These are phyloP conservation scores for Creontiades dilutus DNA, from an alignment of 2,888 invertebrate genomes.

Conservation along the genomic window DNA sequence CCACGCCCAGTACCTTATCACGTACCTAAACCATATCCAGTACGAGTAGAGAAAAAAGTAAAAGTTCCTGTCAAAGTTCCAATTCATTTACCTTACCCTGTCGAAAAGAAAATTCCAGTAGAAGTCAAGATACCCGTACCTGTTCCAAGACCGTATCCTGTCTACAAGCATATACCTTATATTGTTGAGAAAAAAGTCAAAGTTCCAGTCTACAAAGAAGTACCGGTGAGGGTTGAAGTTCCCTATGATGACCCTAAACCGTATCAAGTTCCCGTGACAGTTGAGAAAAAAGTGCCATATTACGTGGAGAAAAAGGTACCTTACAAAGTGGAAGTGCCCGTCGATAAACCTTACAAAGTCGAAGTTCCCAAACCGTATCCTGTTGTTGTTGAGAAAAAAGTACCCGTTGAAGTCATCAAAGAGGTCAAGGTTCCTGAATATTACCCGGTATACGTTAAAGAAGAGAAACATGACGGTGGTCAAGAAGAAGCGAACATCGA, in stretches of 20 bases:
- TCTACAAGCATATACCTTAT: slow-evolving; percentile 76
- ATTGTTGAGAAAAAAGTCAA: slow-evolving; percentile 76
- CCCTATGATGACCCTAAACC: slow-evolving; percentile 76
- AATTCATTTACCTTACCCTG: slow-evolving; percentile 76
- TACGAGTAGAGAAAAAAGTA: slow-evolving; percentile 76
- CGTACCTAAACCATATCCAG: slow-evolving; percentile 76
- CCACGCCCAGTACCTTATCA: slow-evolving; percentile 76
- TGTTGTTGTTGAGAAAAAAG: slow-evolving; percentile 68
- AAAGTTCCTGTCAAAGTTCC: slow-evolving; percentile 76
- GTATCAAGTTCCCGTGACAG: slow-evolving; percentile 75
- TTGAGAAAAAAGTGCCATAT: slow-evolving; percentile 76
- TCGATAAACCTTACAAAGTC: slow-evolving; percentile 75
- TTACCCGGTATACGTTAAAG: slow-evolving; percentile 68
- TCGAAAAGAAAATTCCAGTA: slow-evolving; percentile 75
- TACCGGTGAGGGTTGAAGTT: slow-evolving; percentile 76
- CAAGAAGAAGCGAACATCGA: neutral
- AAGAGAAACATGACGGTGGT: slow-evolving; percentile 7
- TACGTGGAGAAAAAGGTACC: slow-evolving; percentile 75
- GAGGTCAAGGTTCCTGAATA: slow-evolving; percentile 82
- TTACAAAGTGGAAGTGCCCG: slow-evolving; percentile 71
- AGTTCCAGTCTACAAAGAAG: slow-evolving; percentile 76
- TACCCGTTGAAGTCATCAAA: slow-evolving; percentile 84
- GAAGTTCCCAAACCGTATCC: slow-evolving; percentile 74
- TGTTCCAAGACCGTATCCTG: slow-evolving; percentile 75
- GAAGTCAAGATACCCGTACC: slow-evolving; percentile 76